Conservation (phyloP, 2,113 vertebrate genomes). For the Abramis brama region DNA sequence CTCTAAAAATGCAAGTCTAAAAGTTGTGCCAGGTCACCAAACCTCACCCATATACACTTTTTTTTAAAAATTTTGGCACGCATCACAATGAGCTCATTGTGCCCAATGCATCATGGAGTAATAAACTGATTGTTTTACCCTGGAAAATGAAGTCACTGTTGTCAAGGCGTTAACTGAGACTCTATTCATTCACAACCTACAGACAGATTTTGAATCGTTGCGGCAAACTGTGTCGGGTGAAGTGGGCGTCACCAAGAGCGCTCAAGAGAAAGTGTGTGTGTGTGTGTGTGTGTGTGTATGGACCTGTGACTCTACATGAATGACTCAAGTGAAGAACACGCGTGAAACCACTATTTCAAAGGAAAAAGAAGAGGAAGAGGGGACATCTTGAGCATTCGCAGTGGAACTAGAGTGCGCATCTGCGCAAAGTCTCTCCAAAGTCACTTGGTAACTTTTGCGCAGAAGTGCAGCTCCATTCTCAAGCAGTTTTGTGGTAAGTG, state of each 20-base stretch:
- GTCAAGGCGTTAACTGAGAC: conserved; percentile 44
- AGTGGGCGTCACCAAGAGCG: conserved; percentile 56
- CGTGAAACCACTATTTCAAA: conserved; percentile 37
- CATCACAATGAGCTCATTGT: conserved; percentile 29
- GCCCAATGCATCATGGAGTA: neutral
- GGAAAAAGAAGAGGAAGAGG: conserved; percentile 37
- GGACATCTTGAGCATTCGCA: conserved; percentile 3
- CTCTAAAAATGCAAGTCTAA: neutral
- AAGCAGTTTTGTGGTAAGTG: conserved; percentile 18
- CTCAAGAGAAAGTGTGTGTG: conserved; percentile 34
- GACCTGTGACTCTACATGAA: conserved; percentile 51
- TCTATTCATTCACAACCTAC: conserved; percentile 54
- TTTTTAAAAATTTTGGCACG: neutral
- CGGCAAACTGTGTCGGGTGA: conserved; percentile 33
- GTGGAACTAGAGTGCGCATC: conserved; percentile 6
- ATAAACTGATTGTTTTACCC: neutral
- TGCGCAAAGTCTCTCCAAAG: conserved; percentile 46
- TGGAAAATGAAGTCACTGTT: conserved; percentile 30
- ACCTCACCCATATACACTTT: neutral
- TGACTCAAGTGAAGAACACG: conserved; percentile 56
- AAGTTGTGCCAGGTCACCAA: neutral
- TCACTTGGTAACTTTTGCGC: conserved; percentile 31
- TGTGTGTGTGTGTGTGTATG: conserved; percentile 7
- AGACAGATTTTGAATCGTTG: conserved; percentile 52
- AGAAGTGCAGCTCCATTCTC: conserved; percentile 10